Percentiles rank a stretch among this genome's conserved stretches.
Conservation (phyloP, 2,888 invertebrate species). For the Norana najaformis region DNA sequence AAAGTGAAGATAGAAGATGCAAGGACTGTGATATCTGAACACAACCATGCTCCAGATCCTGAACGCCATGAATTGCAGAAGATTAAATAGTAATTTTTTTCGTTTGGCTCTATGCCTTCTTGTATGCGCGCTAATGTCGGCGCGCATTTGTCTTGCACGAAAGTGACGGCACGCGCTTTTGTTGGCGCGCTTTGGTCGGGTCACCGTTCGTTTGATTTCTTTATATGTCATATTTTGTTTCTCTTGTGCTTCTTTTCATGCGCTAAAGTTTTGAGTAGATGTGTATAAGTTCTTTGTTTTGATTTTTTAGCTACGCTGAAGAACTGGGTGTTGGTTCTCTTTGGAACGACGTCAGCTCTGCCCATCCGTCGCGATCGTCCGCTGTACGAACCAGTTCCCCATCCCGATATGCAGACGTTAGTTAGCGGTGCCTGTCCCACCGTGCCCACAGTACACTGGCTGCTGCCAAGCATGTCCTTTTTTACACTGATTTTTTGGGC, state of each 20-base stretch:
- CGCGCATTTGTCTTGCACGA: no score
- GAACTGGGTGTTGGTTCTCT: slow-evolving; percentile 90
- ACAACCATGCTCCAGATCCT: no score
- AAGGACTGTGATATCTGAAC: no score
- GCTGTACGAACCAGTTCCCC: neutral
- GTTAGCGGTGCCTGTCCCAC: neutral
- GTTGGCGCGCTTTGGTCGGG: no score
- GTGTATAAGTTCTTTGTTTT: neutral
- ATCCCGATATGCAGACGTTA: slow-evolving; percentile 16
- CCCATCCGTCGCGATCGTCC: slow-evolving; percentile 36
- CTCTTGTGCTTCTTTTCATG: neutral
- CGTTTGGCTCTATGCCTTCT: no score
- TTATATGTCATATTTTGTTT: neutral
- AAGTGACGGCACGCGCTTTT: no score
- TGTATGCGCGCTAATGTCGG: no score
- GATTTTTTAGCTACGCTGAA: slow-evolving; percentile 67
- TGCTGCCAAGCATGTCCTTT: neutral
- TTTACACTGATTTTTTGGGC: neutral
- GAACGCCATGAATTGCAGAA: no score
- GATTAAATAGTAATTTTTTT: no score
- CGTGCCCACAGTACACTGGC: slow-evolving; percentile 8
- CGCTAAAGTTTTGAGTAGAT: neutral
- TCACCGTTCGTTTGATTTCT: no score
- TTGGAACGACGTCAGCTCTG: slow-evolving; percentile 73
- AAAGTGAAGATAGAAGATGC: no score